Evolutionary conservation across 2,797 vertebrate species (phyloP).

Genomic region (Rhinophrynus dorsalis): DNA sequence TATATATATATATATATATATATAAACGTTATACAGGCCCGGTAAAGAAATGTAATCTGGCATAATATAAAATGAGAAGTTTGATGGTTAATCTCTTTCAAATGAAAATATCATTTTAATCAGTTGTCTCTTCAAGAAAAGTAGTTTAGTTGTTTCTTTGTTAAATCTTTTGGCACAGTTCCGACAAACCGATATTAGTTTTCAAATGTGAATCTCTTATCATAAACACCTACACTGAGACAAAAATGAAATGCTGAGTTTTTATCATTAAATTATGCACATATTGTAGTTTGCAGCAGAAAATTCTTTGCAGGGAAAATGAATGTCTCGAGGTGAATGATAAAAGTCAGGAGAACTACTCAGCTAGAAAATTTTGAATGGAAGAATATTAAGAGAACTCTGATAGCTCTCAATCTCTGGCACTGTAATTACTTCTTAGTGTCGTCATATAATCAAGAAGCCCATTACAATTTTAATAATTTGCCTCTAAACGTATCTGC

Average conservation of each 20-base stretch:
- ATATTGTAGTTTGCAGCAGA: slow-evolving; percentile 55
- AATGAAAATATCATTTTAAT: slow-evolving; percentile 44
- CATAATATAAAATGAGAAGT: slow-evolving; percentile 20
- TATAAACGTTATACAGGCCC: background rate
- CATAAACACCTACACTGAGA: slow-evolving; percentile 57
- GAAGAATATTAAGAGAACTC: slow-evolving; percentile 73
- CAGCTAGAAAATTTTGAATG: slow-evolving; percentile 58
- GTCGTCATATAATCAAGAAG: slow-evolving; percentile 67
- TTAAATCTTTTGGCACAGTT: slow-evolving; percentile 54
- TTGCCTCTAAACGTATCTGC: slow-evolving; percentile 1
- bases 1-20: no score
- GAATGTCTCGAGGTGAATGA: slow-evolving; percentile 70
- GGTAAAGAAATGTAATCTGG: background rate
- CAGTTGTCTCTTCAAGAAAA: slow-evolving; percentile 28
- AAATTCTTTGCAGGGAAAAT: slow-evolving; percentile 56
- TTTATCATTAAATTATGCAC: slow-evolving; percentile 62
- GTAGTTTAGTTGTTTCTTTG: slow-evolving; percentile 16
- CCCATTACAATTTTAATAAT: slow-evolving; percentile 35
- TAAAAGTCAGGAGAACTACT: slow-evolving; percentile 63
- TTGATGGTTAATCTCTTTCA: slow-evolving; percentile 8
- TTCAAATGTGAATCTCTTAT: slow-evolving; percentile 60
- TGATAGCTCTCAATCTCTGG: slow-evolving; percentile 67
- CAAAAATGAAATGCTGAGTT: slow-evolving; percentile 57
- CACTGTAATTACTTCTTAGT: slow-evolving; percentile 77
- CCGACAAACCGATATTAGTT: slow-evolving; percentile 47